Evolutionary conservation across 1,140 invertebrate genomes (phyloP).

Genomic region (Doryteuthis pealeii): DNA sequence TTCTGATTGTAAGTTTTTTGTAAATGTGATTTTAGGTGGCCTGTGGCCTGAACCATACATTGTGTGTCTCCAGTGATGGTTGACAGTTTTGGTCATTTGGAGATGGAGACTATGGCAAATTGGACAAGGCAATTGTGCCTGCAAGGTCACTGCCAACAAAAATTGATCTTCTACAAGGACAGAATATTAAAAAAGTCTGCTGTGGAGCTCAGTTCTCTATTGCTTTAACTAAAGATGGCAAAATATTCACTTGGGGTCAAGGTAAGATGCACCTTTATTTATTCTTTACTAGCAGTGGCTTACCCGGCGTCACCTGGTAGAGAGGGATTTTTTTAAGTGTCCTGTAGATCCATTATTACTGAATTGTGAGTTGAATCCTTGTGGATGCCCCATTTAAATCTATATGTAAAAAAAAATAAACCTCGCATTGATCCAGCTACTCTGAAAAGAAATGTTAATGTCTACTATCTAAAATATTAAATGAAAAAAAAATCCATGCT

Average conservation of each 20-base stretch:
- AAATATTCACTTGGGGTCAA: conserved; percentile 68
- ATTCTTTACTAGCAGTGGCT: no score
- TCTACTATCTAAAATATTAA: no score
- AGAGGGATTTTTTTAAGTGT: no score
- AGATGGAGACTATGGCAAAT: conserved; percentile 71
- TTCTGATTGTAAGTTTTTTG: no score
- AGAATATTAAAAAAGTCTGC: conserved; percentile 67
- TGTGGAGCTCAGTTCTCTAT: conserved; percentile 71
- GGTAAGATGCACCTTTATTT: conserved; percentile 31
- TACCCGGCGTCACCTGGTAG: no score
- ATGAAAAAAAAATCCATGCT: no score
- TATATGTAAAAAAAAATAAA: no score
- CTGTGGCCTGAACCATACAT: conserved; percentile 70
- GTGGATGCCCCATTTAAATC: no score
- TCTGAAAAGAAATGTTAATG: no score
- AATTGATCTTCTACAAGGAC: conserved; percentile 65
- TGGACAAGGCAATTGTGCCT: conserved; percentile 66
- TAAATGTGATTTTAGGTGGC: conserved; percentile 62
- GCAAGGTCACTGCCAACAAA: conserved; percentile 63
- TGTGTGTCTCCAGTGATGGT: conserved; percentile 67
- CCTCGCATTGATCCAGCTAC: no score
- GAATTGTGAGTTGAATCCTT: no score
- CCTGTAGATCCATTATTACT: no score
- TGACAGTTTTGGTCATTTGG: conserved; percentile 70
- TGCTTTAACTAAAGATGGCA: conserved; percentile 67